Evolutionary conservation across 2,888 invertebrate genomes (phyloP).

Genomic region (Rhingia campestris): DNA sequence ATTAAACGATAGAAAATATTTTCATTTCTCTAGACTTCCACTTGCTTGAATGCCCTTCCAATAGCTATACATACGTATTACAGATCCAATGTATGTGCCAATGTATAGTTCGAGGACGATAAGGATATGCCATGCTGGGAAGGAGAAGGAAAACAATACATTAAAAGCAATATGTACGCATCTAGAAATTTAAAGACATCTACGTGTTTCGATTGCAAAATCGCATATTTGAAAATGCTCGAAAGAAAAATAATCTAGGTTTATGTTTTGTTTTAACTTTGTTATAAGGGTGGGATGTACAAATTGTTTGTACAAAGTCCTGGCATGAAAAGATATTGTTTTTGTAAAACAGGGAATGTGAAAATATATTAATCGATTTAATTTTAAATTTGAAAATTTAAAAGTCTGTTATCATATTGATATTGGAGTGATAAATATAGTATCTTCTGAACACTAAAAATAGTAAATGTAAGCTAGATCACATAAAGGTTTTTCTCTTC

Average conservation of each 20-base stretch:
- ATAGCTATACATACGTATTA: conserved; percentile 20
- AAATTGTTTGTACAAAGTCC: no score
- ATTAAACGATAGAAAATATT: conserved; percentile 71
- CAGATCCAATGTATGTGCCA: not conserved
- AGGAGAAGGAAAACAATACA: conserved; percentile 59
- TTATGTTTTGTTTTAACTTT: no score
- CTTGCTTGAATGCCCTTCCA: conserved; percentile 37
- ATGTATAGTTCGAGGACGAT: conserved; percentile 33
- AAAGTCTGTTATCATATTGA: no score
- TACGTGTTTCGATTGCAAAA: conserved; percentile 66
- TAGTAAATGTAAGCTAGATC: no score
- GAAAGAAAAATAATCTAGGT: not conserved
- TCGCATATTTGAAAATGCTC: conserved; percentile 10
- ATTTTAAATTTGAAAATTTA: no score
- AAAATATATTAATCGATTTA: no score
- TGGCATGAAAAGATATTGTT: no score
- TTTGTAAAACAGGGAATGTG: no score
- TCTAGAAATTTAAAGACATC: conserved; percentile 69
- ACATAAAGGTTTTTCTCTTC: no score
- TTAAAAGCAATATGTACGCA: conserved; percentile 73
- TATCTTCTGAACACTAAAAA: no score
- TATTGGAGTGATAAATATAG: no score
- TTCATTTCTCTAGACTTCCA: conserved; percentile 35
- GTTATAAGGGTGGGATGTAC: no score
- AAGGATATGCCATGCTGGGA: conserved; percentile 31